Evolutionary conservation across 2,797 vertebrate genomes (phyloP), one percentile per base, ranked within the genome.

Genomic region (Nothura maculosa): DNA sequence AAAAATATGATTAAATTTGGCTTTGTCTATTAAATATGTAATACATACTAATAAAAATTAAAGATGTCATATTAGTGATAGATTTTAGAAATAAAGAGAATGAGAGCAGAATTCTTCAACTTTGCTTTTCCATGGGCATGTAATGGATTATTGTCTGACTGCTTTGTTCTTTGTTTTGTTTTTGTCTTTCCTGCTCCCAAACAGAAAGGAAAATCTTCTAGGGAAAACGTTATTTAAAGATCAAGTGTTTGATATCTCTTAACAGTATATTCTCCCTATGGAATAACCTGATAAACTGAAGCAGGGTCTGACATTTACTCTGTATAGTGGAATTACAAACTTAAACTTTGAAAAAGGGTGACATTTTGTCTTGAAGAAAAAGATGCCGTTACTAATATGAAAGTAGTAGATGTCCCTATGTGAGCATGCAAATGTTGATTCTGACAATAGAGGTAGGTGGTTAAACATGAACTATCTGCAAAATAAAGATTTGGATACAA

Each of bases 161-260:
- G 28, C 40, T 87, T 68, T 90, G 63, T 1, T 5, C 83, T 85
- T 91, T 91, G 42, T 40, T 94, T 87, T 91, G 42, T 69, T 91
- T 86, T 82, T 86, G 60, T 86, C 77, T 64, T 95, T 96, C 70
- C 77, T 94, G 66, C 70, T 92, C 75, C n/a, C 34, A 66, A 70
- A 54, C 16, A 28, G 34, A 90, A 88, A 80, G 52, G 47, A 90
- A 91, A 66, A 66, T 66, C 25, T 87, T 92, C 62, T 58, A 25
- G 50, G 60, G 83, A 91, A 84, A 86, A 87, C n/a, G 15, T 86
- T 91, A 21, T 1, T 1, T 88, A 52, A 74, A 88, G 63, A 91
- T 73, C 47, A 77, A 6, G 40, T 15, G 38, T 18, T 64, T 68
- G 69, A 15, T 75, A 34, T 15, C 48, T 69, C 16, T 75, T 13